A percentile compares a stretch with the other conserved stretches of the same genome.
Evolutionary conservation across 2,888 invertebrate genomes (phyloP).

Genomic region (Alloscopus bannaensis): DNA sequence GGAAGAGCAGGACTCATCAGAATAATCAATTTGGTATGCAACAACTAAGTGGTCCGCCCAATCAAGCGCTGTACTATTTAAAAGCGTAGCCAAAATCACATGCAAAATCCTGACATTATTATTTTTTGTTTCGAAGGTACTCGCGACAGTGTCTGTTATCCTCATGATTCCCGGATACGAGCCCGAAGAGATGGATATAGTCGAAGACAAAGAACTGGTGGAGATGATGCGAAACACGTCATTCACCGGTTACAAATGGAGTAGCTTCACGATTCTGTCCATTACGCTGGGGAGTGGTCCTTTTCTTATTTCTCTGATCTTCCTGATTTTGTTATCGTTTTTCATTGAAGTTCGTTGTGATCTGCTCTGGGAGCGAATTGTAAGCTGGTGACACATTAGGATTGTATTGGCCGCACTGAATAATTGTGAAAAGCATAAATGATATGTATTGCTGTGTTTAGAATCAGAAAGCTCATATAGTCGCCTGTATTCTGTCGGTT

Average conservation of each 20-base stretch:
- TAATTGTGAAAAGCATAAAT: no score
- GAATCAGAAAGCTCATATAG: conserved; percentile 42
- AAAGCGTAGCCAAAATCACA: no score
- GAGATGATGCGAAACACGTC: neutral
- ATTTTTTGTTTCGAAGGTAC: neutral
- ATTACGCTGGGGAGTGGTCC: conserved; percentile 14
- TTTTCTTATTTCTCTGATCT: conserved; percentile 2
- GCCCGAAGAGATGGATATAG: conserved; percentile 1
- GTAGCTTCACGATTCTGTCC: neutral
- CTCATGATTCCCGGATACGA: conserved; percentile 20
- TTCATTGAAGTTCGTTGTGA: conserved; percentile 43
- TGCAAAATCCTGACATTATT: no score
- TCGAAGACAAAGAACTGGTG: neutral
- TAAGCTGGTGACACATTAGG: no score
- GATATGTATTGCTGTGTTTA: neutral
- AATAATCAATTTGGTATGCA: conserved; percentile 3
- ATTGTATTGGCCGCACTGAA: no score
- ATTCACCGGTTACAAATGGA: conserved; percentile 19
- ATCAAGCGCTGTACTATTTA: no score
- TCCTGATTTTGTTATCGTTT: conserved; percentile 6
- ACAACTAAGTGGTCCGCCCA: no score
- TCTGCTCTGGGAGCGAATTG: conserved; percentile 36
- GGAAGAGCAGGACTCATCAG: conserved; percentile 38
- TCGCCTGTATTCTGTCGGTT: conserved; percentile 41
- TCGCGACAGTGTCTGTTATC: neutral